These are phyloP conservation scores for Sarcophaga subvicina DNA, from an alignment of 2,888 invertebrate species.

Conservation along the genomic window DNA sequence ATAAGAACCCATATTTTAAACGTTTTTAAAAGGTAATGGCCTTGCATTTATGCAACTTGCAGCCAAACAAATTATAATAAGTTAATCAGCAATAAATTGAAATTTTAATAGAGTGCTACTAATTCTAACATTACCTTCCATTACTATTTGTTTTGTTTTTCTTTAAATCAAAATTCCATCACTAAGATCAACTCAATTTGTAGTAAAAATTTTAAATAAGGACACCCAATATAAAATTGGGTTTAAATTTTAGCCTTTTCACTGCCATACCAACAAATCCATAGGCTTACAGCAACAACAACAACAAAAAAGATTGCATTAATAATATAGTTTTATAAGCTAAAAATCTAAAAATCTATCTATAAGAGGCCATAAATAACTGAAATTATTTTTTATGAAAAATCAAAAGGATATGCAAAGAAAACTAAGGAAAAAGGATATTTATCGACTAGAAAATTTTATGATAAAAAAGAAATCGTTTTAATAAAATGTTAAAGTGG, in stretches of 20 bases:
- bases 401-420: not conserved
- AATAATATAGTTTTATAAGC: conserved; percentile 32
- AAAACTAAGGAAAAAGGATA: conserved; percentile 5
- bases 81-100: too few relatives aligned
- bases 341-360: conserved; percentile 7
- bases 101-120: not conserved
- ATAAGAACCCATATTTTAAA: too few relatives aligned
- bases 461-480: conserved; percentile 40
- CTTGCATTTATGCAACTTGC: too few relatives aligned
- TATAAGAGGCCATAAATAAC: conserved; percentile 47
- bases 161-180: not conserved
- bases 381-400: conserved; percentile 23
- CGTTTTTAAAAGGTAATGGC: too few relatives aligned
- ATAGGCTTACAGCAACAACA: not conserved
- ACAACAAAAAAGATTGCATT: not conserved
- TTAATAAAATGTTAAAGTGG: conserved; percentile 45
- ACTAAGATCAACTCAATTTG: not conserved
- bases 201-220: not conserved
- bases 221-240: not conserved
- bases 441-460: conserved; percentile 64
- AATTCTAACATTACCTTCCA: not conserved
- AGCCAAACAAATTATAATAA: too few relatives aligned
- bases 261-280: not conserved
- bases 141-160: not conserved
- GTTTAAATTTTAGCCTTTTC: not conserved